Evolutionary conservation across 2,888 invertebrate genomes (phyloP), one percentile per base, ranked within the genome.

Genomic region (Cyclophora punctaria): DNA sequence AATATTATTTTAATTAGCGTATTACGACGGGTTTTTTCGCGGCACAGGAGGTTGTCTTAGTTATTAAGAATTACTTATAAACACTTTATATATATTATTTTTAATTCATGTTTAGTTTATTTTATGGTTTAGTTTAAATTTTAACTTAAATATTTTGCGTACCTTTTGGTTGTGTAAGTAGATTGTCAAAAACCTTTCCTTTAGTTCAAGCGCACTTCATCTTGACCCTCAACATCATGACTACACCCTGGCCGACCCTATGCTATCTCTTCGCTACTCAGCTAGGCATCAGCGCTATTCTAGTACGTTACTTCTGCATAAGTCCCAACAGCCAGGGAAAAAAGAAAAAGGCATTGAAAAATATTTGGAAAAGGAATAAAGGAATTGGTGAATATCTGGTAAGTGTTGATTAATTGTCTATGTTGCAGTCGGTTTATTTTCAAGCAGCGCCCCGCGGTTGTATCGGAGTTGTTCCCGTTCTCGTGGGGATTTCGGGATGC

Each of bases 281-380:
- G 0, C 88, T 90, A 44, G 67, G 92, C 1, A 56, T 91, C 3
- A 90, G 92, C 44, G 89, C 89, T 0, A 49, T 90, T n/a, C 71
- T 87, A 0, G 69, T 91, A 33, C 77, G 85, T 46, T 80, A 89
- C 50, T 84, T 90, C 55, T 90, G 92, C n/a, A 94, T 94, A 70
- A 93, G 93, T 67, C 93, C 94, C 0, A 93, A 93, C 77, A 89
- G 91, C 34, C 85, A 87, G 51, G 91, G 92, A 5, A 78, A 80
- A 35, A 89, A 90, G 51, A 78, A 86, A 2, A 85, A 91, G 58
- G 92, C 93, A 0, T 60, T 93, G 40, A 57, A 78, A n/a, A 80
- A 92, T 7, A 91, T 93, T 34, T 92, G 90, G 65, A 63, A 75
- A 0, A 70, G 82, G 42, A 93, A 92, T 64, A 90, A 89, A 3